Base-by-base conservation (phyloP, 2,888 invertebrate species). In the Nysson spinosus region DNA sequence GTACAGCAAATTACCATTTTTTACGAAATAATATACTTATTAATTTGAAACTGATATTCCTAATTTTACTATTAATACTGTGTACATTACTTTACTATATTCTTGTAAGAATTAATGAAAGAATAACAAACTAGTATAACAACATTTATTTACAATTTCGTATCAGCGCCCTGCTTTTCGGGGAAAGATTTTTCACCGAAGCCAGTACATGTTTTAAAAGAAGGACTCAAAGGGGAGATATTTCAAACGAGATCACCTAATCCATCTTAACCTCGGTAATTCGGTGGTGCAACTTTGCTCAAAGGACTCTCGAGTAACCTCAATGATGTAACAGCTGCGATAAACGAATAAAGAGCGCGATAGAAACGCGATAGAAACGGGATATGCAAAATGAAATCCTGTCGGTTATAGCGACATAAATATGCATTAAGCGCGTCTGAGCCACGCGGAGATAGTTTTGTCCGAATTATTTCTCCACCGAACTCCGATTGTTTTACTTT, bases 311-410 rank as follows among this genome's bases (percentile, higher is more conserved):
- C 28, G 16, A 34, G 32, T 9, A 7, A 40, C 42, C 4, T 22
- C 26, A 42, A 51, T 20, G 51, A 52, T 37, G 58, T 32, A 32
- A n/a, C 22, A 17, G 16, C 17, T 28, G 26, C 44, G 12, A 46
- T 42, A 42, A 57, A 63, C 19, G 55, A 30, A 44, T 57, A 14
- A 26, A 52, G 47, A 43, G 43, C 17, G 22, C 35, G 55, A 55
- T 54, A 32, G 16, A n/a, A n/a, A n/a, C n/a, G n/a, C n/a, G n/a
- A n/a, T n/a, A n/a, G n/a, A n/a, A 16, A 17, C 19, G 26, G 52
- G 62, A 69, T 69, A 69, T 52, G 67, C 52, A 67, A 69, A 68
- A 62, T 24, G 43, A 43, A 32, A 66, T 35, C 35, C 47, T 4
- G 14, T 30, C 56, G 35, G 52, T 50, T 52, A 60, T 54, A 39